Percentiles rank a stretch among this genome's conserved stretches.
Evolutionary conservation across 1,140 invertebrate genomes (phyloP).

Genomic region (Pteromalus puparum): DNA sequence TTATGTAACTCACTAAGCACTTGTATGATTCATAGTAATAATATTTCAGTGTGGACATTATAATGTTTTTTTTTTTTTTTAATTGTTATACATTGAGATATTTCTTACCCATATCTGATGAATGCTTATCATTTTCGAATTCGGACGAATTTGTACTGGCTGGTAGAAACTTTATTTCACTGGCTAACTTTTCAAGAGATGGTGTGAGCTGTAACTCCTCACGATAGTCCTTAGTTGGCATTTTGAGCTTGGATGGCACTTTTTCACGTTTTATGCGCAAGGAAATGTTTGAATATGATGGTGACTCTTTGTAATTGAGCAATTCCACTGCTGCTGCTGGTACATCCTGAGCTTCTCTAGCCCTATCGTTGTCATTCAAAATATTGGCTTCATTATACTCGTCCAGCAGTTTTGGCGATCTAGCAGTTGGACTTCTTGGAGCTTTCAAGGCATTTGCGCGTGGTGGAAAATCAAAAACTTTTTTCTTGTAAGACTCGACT

Average conservation of each 20-base stretch:
- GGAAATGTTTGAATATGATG: constrained; percentile 61
- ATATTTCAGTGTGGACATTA: too few relatives aligned
- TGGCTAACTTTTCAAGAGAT: constrained; percentile 64
- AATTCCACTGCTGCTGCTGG: not conserved
- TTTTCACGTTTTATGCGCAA: constrained; percentile 52
- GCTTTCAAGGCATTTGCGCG: constrained; percentile 37
- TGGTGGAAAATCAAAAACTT: constrained; percentile 56
- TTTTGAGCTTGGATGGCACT: constrained; percentile 54
- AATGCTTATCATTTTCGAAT: constrained; percentile 36
- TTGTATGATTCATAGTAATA: not conserved
- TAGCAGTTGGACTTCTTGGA: constrained; percentile 54
- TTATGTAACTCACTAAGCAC: not conserved
- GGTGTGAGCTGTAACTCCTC: constrained; percentile 63
- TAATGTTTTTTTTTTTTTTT: too few relatives aligned
- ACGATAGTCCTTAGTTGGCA: constrained; percentile 53
- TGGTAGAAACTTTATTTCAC: constrained; percentile 66
- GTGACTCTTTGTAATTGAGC: constrained; percentile 52
- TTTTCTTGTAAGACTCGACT: constrained; percentile 38
- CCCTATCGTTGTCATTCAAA: constrained; percentile 59
- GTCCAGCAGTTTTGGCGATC: constrained; percentile 65
- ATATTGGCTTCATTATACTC: constrained; percentile 69
- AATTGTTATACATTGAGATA: not conserved
- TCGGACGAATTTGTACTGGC: constrained; percentile 47
- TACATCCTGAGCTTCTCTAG: not conserved
- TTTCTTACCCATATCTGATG: constrained; percentile 26